A percentile compares a stretch with the other conserved stretches of the same genome.
phyloP scores from a whole-genome alignment of 1,140 invertebrate species.

The Contarinia nasturtii region DNA sequence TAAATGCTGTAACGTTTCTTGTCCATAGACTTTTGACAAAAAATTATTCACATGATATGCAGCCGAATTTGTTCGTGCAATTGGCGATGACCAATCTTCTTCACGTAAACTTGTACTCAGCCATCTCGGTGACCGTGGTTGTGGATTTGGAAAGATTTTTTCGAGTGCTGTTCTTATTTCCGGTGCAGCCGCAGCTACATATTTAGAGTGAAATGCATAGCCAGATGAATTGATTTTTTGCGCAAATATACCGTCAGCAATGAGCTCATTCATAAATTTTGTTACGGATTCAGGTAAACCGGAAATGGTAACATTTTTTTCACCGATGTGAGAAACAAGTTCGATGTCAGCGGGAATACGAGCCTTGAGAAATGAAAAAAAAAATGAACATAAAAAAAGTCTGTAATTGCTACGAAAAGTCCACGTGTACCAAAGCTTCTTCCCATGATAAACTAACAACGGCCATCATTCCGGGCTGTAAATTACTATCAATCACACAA shows the following conservation, averaged over 20 bases:
- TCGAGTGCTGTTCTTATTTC: constrained; percentile 56
- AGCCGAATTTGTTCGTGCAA: constrained; percentile 67
- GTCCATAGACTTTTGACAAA: constrained; percentile 63
- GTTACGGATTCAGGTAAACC: constrained; percentile 53
- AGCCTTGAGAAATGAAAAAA: no score
- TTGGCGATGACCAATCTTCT: constrained; percentile 48
- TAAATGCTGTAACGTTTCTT: constrained; percentile 63
- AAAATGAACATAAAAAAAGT: no score
- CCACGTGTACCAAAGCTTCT: constrained; percentile 54
- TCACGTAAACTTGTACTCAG: constrained; percentile 82
- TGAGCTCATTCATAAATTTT: constrained; percentile 47
- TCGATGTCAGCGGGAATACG: constrained; percentile 50
- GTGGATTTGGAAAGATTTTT: constrained; percentile 60
- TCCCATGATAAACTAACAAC: constrained; percentile 79
- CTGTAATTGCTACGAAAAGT: constrained; percentile 58
- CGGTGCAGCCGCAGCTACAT: constrained; percentile 68
- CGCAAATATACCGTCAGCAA: constrained; percentile 65
- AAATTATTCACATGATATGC: constrained; percentile 95
- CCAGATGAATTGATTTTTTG: constrained; percentile 74
- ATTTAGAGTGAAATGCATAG: constrained; percentile 88
- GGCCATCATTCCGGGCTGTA: constrained; percentile 63
- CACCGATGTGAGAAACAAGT: constrained; percentile 71
- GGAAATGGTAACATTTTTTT: constrained; percentile 72
- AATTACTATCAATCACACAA: constrained; percentile 59
- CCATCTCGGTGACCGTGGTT: constrained; percentile 63